Base-by-base conservation (phyloP, 2,888 invertebrate genomes). In the Cryptocephalus primarius region DNA sequence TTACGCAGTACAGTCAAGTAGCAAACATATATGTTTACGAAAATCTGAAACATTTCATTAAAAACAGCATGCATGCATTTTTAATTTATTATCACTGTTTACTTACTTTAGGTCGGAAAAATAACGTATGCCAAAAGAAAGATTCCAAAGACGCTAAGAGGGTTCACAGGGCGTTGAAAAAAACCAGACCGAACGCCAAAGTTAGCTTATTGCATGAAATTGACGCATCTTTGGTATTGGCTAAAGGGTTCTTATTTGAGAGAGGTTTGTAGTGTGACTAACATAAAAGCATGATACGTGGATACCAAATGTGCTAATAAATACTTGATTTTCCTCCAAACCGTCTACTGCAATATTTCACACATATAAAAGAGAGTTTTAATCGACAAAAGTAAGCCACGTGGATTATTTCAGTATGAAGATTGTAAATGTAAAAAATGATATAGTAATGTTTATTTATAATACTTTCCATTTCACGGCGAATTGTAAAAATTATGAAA, bases 171-270 rank as follows among this genome's bases (percentile, higher is more conserved):
- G 65, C 56, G 41, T 60, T 70, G 42, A 63, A 63, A 49, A 67
- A 60, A 60, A 69, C 69, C 50, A 59, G 64, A 47, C 55, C 51
- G 44, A 51, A 58, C 44, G 53, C 56, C 44, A 58, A 59, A 42
- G 49, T 50, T 51, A 68, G 67, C 54, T 72, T 82, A 54, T 75
- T 82, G 66, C 75, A 75, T 68, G 82, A 82, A 72, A 81, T 82
- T 66, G 80, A 81, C 71, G 73, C 72, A 53, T 74, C 75, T 55
- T 71, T 78, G 59, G 68, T 67, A 58, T 61, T 77, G 63, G 75
- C 78, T 59, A 77, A 73, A 65, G 81, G 81, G 63, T 82, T 82
- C 71, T 74, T 82, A 62, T 73, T 76, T 66, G 71, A 65, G 44
- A 65, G 12, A 36, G 36, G 36, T 36, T 36, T n/a, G 36, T 36